Evolutionary conservation across 2,797 vertebrate genomes (phyloP).

Genomic region (Enteromius viviparus): DNA sequence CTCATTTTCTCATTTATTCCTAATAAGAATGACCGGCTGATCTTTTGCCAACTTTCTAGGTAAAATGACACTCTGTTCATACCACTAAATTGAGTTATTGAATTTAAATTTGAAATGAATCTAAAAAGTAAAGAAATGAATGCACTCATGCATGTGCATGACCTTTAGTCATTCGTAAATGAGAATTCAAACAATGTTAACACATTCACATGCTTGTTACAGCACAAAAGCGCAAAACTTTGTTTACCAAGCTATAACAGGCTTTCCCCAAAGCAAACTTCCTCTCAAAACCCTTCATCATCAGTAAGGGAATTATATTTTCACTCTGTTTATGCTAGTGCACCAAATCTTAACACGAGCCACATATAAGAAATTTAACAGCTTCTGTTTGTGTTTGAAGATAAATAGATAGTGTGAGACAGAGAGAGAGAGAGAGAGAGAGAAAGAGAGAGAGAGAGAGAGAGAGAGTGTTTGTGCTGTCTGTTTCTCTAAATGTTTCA

Average conservation of each 20-base stretch:
- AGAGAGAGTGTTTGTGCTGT: conserved; percentile 13
- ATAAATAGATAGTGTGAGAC: background rate
- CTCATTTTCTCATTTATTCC: background rate
- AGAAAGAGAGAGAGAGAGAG: too few species aligned
- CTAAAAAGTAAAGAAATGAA: background rate
- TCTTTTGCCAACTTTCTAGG: background rate
- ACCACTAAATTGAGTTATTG: background rate
- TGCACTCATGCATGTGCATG: background rate
- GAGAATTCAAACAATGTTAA: background rate
- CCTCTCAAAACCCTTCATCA: conserved; percentile 1
- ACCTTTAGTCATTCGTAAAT: background rate
- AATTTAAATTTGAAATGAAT: background rate
- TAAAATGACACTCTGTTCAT: background rate
- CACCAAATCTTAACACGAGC: background rate
- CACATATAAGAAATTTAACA: background rate
- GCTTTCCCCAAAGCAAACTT: background rate
- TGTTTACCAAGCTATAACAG: background rate
- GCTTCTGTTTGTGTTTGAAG: conserved; percentile 20
- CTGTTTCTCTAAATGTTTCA: conserved; percentile 40
- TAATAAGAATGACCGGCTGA: background rate
- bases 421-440: too few species aligned
- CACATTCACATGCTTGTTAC: background rate
- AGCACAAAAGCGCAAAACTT: background rate
- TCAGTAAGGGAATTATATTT: conserved; percentile 5
- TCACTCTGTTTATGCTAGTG: background rate